A percentile compares a stretch with the other conserved stretches of the same genome.
Conservation (phyloP, 1,140 invertebrate genomes). For the Bombus turneri region DNA sequence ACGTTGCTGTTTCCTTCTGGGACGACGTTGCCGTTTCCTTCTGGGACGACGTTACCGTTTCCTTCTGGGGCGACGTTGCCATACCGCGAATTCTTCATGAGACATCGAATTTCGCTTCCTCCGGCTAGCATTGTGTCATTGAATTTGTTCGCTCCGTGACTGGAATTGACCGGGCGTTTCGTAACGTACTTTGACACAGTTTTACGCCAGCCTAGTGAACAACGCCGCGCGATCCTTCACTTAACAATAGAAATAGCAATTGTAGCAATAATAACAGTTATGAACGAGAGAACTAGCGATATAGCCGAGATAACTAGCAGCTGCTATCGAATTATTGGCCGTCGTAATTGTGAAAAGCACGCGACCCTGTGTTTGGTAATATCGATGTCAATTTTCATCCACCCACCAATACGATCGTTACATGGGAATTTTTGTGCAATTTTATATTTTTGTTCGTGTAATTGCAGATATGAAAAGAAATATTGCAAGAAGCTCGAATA, state of each 20-base stretch:
- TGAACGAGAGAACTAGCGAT: background rate
- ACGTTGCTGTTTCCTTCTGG: slow-evolving; percentile 7
- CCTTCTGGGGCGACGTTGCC: background rate
- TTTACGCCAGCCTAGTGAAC: background rate
- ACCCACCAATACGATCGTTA: too few relatives aligned
- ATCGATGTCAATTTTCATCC: too few relatives aligned
- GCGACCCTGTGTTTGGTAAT: too few relatives aligned
- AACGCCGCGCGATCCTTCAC: background rate
- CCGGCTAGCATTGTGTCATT: slow-evolving; percentile 39
- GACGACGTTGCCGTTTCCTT: slow-evolving; percentile 4
- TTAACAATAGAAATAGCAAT: background rate
- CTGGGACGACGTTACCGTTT: background rate
- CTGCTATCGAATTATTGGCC: too few relatives aligned
- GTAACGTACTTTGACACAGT: slow-evolving; percentile 10
- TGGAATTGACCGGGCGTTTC: slow-evolving; percentile 10
- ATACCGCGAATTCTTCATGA: slow-evolving; percentile 39
- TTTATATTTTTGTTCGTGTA: too few relatives aligned
- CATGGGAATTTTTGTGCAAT: too few relatives aligned
- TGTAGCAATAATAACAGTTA: background rate
- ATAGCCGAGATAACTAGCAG: too few relatives aligned
- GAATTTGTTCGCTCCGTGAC: slow-evolving; percentile 27
- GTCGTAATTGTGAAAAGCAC: too few relatives aligned
- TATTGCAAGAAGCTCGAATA: too few relatives aligned
- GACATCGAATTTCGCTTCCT: slow-evolving; percentile 47
- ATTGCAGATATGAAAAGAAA: too few relatives aligned